Base-by-base conservation (phyloP, 92 coral and sea anemone genomes). In the Heteractis magnifica region DNA sequence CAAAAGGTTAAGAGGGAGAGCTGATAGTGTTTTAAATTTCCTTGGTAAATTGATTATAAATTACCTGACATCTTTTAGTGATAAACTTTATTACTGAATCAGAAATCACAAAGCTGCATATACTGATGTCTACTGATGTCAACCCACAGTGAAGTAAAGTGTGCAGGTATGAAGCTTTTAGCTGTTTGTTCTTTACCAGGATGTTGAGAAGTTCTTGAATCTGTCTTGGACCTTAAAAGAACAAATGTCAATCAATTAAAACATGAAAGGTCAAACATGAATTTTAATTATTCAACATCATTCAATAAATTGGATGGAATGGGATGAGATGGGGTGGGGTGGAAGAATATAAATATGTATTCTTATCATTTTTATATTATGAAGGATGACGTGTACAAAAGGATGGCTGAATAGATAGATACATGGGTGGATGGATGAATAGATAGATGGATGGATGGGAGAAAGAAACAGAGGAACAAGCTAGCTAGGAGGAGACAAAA, bases 51-150 rank as follows among this genome's bases (percentile, higher is more conserved):
- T 71, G 44, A 34, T 34, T 5, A 13, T 4, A 49, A 50, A 8
- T 82, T 83, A 93, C 97, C 94, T 93, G 87, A 60, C 97, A 93
- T 14, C 94, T 87, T 23, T 23, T 82, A 53, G 85, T 77, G 41
- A 93, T 79, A 78, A 79, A 76, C 84, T 62, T 58, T 13, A 93
- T 82, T 51, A 88, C 49, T 77, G 85, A 79, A 65, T 93, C 94
- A 72, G 79, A 88, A 78, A 90, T 76, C 6, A 92, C 75, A 20
- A 85, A 92, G 79, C 81, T 86, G 76, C 97, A 93, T 55, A 82
- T 74, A 82, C 97, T 93, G 75, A 93, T 72, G 71, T 93, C 91
- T 77, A 93, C 85, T 12, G 85, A 82, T 51, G 83, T 91, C 64
- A 93, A 49, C 20, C 90, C 89, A 41, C 92, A 84, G 73, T 90